Evolutionary conservation across 2,797 vertebrate genomes (phyloP).

Genomic region (Choloepus didactylus): DNA sequence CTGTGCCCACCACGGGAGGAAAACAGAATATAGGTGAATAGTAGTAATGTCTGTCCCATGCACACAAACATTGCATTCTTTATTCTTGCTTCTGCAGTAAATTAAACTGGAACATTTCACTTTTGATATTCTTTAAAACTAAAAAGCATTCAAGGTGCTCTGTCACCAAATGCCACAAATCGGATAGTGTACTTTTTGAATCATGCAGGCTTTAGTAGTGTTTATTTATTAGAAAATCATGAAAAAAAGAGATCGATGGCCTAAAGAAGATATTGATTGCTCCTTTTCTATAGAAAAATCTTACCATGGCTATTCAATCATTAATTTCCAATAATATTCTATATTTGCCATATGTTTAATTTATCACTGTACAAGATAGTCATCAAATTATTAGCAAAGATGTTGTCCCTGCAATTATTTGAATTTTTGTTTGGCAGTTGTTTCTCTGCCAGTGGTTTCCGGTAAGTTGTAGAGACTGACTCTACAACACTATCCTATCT

Average conservation of each 20-base stretch:
- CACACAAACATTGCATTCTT: background rate
- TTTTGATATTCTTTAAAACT: background rate
- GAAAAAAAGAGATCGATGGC: background rate
- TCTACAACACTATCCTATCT: background rate
- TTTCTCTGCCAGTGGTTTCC: background rate
- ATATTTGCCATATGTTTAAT: background rate
- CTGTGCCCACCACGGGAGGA: background rate
- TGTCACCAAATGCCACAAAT: background rate
- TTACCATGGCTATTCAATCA: constrained; percentile 5
- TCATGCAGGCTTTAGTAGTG: background rate
- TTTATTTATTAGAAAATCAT: constrained; percentile 1
- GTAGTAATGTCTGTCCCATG: background rate
- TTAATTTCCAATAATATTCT: constrained; percentile 21
- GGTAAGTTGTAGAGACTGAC: background rate
- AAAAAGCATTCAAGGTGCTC: background rate
- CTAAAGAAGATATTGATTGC: background rate
- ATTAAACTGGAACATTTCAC: background rate
- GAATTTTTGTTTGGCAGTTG: background rate
- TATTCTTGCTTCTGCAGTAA: background rate
- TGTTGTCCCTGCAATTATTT: background rate
- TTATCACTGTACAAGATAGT: background rate
- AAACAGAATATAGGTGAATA: background rate
- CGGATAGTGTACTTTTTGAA: background rate
- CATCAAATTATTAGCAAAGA: background rate
- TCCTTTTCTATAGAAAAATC: background rate